A percentile compares a stretch with the other conserved stretches of the same genome.
Evolutionary conservation across 2,113 vertebrate species (phyloP).

Genomic region (Nesogale talazaci): DNA sequence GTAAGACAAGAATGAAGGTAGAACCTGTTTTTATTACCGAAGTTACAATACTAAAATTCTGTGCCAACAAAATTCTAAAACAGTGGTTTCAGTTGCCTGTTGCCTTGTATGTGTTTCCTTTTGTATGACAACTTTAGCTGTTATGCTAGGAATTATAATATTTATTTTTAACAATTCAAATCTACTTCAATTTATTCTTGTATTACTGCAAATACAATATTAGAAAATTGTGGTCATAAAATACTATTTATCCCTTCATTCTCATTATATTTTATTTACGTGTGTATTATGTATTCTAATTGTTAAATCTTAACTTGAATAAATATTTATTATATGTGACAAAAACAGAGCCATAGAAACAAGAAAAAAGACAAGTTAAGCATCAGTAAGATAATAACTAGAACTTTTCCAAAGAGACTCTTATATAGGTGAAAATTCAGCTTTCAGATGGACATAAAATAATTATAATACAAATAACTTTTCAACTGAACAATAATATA

Average conservation of each 20-base stretch:
- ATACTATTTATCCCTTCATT: neutral
- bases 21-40: neutral
- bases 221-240: neutral
- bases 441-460: too few relatives aligned
- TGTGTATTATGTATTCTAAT: neutral
- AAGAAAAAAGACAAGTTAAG: too few relatives aligned
- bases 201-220: neutral
- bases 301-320: too few relatives aligned
- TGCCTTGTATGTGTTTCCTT: neutral
- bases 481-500: too few relatives aligned
- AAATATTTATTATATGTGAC: too few relatives aligned
- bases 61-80: neutral
- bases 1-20: neutral
- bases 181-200: neutral
- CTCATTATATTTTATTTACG: neutral
- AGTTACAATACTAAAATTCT: neutral
- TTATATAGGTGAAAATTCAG: too few relatives aligned
- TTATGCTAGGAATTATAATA: neutral
- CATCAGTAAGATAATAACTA: too few relatives aligned
- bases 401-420: too few relatives aligned
- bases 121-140: neutral
- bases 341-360: too few relatives aligned
- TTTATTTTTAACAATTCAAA: neutral
- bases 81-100: neutral
- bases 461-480: too few relatives aligned